Evolutionary conservation across 2,888 invertebrate species (phyloP).

Genomic region (Agriopis aurantiaria): DNA sequence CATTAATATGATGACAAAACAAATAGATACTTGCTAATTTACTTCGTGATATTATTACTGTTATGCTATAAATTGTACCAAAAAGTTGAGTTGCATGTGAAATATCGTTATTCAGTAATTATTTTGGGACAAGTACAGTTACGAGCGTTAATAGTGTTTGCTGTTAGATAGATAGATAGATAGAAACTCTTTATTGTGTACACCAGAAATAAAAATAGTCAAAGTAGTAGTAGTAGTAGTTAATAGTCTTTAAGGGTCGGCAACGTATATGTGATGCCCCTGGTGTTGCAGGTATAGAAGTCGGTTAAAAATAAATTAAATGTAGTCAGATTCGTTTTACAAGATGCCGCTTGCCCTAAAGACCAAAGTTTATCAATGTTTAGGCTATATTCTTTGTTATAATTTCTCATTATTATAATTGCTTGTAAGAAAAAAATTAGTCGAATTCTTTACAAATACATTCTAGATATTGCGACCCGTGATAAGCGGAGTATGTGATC

Average conservation of each 20-base stretch:
- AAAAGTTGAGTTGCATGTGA: neutral
- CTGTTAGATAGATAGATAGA: too few species aligned
- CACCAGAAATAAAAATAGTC: too few species aligned
- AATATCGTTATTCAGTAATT: neutral
- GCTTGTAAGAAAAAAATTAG: conserved; percentile 29
- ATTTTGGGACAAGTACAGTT: neutral
- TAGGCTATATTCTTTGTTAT: conserved; percentile 36
- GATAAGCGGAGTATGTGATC: conserved; percentile 50
- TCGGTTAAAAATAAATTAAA: too few species aligned
- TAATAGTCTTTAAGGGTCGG: too few species aligned
- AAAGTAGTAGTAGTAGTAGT: too few species aligned
- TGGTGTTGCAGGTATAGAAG: too few species aligned
- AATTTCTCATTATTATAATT: conserved; percentile 40
- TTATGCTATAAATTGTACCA: neutral
- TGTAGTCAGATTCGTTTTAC: neutral
- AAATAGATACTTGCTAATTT: neutral
- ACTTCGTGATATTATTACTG: neutral
- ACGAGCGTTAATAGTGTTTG: too few species aligned
- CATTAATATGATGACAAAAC: conserved; percentile 9
- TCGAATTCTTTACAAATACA: conserved; percentile 5
- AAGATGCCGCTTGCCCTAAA: conserved; percentile 5
- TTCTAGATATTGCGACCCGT: conserved; percentile 32
- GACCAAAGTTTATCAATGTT: conserved; percentile 31
- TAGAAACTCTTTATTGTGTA: too few species aligned
- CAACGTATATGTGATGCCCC: too few species aligned